Evolutionary conservation across 2,888 invertebrate species (phyloP), one percentile per base, ranked within the genome.

Genomic region (Stenodera caucasica): DNA sequence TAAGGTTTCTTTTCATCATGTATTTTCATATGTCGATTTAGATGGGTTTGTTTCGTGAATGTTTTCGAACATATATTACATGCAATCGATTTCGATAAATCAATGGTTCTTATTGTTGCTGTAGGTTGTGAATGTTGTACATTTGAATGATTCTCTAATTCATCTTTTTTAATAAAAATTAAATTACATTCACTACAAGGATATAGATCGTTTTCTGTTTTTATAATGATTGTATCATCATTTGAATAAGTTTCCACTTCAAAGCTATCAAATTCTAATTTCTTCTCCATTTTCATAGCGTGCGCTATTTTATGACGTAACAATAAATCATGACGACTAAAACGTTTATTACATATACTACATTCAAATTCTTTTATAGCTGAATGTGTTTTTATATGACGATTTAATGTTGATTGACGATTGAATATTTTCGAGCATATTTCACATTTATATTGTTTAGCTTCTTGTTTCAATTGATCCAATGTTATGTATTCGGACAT

Each of bases 41-140:
- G 74, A 3, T 85, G 83, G 53, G 83, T 81, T 49, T 80, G 78
- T 67, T 84, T 85, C 4, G 73, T 77, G 71, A 85, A 87, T 23
- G 77, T 78, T 67, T 82, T 79, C n/a, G 80, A 76, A 73, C 88
- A 88, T 49, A 84, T 77, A 1, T 80, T 69, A 73, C 87, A 88
- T 35, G 30, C 32, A 51, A 63, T 53, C 32, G 57, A n/a, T 53
- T 40, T 23, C 1, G 14, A 29, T 18, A 2, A 1, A 71, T 30
- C n/a, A 11, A 18, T 49, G 66, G 18, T 14, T 76, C 64, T 11
- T 64, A 66, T 7, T 65, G 62, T 67, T 77, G 73, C 35, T 60
- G 29, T 53, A 9, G 11, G 37, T 60, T 53, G 18, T 35, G 30
- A 32, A 40, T 66, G 63, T n/a, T 62, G 61, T 14, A 64, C 67